Evolutionary conservation across 1,140 invertebrate genomes (phyloP), one percentile per base, ranked within the genome.

Genomic region (Vanessa tameamea): DNA sequence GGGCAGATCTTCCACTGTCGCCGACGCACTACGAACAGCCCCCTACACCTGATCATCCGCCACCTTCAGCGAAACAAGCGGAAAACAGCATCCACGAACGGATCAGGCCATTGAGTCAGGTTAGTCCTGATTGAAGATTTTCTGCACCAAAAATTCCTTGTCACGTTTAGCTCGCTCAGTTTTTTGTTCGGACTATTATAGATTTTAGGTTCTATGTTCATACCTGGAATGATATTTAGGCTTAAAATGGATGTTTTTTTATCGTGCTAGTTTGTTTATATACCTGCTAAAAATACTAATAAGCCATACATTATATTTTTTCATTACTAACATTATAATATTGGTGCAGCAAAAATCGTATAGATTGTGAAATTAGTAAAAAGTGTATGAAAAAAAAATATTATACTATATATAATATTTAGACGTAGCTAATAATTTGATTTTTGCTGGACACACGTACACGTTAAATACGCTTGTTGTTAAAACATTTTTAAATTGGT

Each of bases 21-120:
- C 98, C 98, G 2, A 97, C 97, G 7, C 97, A 98, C 84, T 98
- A 98, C 83, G 95, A 95, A 64, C 97, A 98, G 92, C 98, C 97
- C 6, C 97, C 98, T 0, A 99, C 98, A 5, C 98, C 98, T 0
- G 98, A 99, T 83, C 97, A 98, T 93, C 97, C 98, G 6, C 98
- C 98, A 8, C 98, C 98, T 0, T 97, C 97, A n/a, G 97, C 98
- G 8, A 94, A 95, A 78, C 97, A 98, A 80, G 98, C 98, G 0
- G 96, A 98, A 89, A 95, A 95, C 83, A 96, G 96, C 78, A 99
- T 99, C 81, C 96, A 98, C 83, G 96, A 98, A 84, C 95, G 97
- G 87, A 98, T 99, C 78, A 95, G 97, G 81, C 97, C 97, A 20
- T 91, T 98, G 14, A 97, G 96, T 92, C 97, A 98, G 95, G 97